Evolutionary conservation across 2,888 invertebrate genomes (phyloP), one percentile per base, ranked within the genome.

Genomic region (Eristalis tenax): DNA sequence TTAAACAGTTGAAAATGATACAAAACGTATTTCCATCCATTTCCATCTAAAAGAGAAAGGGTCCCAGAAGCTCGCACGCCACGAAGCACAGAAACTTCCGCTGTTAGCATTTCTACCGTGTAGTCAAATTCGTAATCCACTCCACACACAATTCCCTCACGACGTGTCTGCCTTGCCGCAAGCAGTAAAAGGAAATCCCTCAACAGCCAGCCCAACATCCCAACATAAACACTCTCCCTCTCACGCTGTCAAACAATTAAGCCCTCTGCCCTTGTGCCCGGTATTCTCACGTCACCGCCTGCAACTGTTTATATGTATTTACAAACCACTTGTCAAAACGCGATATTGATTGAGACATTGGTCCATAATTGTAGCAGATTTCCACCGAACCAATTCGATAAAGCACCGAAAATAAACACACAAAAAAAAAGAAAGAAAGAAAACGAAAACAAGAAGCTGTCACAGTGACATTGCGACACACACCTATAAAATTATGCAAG

Each of bases 391-490:
- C 59, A 86, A 83, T 86, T 83, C 86, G 82, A 75, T 50, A 50
- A 50, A 50, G 8, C 82, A 74, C 70, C 82, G 70, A 86, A 76
- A 80, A 77, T 5, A n/a, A 43, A 43, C 43, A 71, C 40, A 65
- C 59, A 66, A n/a, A n/a, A 56, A 50, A 69, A 69, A 28, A 11
- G 28, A 71, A 59, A 35, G n/a, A 6, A 23, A n/a, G n/a, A n/a
- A 61, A 57, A 11, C 28, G n/a, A 57, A 80, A 82, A 82, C 82
- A 82, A 86, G 83, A 78, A 86, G 83, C 83, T 86, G 78, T 86
- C 86, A 86, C 79, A 82, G 78, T 86, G 78, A 78, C 82, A 82
- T 83, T 86, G 70, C 83, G 65, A 78, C 83, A 86, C 74, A 86
- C 70, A 66, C 65, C 63, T 78, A 82, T 77, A 71, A 69, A 70